A percentile compares a stretch with the other conserved stretches of the same genome.
Evolutionary conservation across 2,113 vertebrate species (phyloP).

Genomic region (Arizona elegans): DNA sequence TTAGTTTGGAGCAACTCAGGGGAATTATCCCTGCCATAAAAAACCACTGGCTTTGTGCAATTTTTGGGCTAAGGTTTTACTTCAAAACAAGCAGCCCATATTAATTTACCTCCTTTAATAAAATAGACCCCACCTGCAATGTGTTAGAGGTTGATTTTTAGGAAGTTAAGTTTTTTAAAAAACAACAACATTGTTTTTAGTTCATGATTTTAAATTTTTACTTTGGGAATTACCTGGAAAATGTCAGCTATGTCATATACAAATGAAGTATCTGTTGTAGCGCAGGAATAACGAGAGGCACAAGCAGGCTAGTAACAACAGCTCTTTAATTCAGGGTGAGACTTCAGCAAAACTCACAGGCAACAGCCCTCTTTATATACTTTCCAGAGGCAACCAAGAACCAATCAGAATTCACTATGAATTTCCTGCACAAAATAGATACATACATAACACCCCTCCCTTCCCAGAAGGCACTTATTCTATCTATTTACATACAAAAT

Average conservation of each 20-base stretch:
- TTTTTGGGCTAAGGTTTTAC: not conserved
- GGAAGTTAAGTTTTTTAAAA: not conserved
- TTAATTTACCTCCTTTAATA: not conserved
- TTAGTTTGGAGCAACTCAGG: not conserved
- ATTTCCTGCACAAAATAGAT: too few relatives aligned
- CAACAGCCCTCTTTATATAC: too few relatives aligned
- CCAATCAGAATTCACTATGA: too few relatives aligned
- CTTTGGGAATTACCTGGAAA: not conserved
- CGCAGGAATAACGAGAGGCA: too few relatives aligned
- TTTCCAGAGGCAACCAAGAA: too few relatives aligned
- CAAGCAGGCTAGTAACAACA: too few relatives aligned
- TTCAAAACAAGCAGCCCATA: not conserved
- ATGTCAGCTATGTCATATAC: not conserved
- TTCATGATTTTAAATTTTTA: not conserved
- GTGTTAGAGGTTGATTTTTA: not conserved
- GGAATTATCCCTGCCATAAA: not conserved
- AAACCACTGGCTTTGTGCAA: not conserved
- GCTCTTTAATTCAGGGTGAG: too few relatives aligned
- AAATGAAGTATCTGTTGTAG: not conserved
- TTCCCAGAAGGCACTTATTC: too few relatives aligned
- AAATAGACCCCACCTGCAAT: not conserved
- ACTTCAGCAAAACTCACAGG: too few relatives aligned
- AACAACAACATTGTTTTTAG: not conserved
- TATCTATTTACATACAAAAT: too few relatives aligned
- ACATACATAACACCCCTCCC: too few relatives aligned